Percentiles rank a stretch among this genome's conserved stretches.
Evolutionary conservation across 2,113 vertebrate species (phyloP).

Genomic region (Cephalopterus ornatus): DNA sequence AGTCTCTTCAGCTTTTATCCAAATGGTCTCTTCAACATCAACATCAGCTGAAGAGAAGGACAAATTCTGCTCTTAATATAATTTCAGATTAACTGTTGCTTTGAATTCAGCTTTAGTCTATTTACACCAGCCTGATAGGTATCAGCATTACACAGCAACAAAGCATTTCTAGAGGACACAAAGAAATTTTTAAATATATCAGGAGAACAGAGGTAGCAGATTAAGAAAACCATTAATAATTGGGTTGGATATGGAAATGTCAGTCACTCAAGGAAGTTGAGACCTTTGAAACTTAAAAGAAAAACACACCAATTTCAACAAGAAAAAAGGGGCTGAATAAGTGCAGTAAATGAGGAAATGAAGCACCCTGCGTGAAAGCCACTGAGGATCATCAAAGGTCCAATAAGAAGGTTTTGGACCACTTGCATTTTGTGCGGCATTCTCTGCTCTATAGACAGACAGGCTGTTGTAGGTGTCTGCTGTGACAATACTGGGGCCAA

Average conservation of each 20-base stretch:
- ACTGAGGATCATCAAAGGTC: neutral
- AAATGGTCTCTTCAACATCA: neutral
- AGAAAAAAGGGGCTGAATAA: neutral
- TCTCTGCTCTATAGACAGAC: neutral
- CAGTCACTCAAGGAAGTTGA: neutral
- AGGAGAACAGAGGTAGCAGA: neutral
- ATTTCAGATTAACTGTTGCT: constrained; percentile 12
- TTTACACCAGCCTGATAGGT: neutral
- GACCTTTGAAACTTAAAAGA: neutral
- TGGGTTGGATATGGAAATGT: neutral
- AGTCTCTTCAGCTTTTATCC: constrained; percentile 23
- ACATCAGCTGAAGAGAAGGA: neutral
- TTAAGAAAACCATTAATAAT: neutral
- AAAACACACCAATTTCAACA: neutral
- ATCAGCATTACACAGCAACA: neutral
- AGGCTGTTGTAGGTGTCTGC: neutral
- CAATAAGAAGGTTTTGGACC: neutral
- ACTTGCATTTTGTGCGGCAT: neutral
- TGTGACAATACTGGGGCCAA: neutral
- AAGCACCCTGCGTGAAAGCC: neutral
- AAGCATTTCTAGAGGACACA: neutral
- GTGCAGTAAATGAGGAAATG: neutral
- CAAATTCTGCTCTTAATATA: neutral
- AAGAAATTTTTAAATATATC: neutral
- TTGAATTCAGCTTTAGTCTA: neutral